These are phyloP conservation scores for Lerema accius DNA, from an alignment of 1,140 invertebrate species.

Conservation along the genomic window DNA sequence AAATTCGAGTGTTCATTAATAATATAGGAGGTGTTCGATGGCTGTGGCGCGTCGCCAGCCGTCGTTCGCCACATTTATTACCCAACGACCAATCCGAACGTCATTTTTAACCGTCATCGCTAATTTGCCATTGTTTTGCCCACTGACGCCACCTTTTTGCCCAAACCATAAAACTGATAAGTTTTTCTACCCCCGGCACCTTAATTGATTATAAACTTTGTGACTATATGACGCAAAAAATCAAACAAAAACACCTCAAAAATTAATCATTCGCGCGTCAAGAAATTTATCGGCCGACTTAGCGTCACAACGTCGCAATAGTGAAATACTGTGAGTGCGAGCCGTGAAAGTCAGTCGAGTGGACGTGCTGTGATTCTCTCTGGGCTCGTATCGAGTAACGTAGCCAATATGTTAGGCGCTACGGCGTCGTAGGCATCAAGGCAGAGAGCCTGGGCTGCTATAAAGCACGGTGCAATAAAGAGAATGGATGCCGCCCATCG, in stretches of 20 bases:
- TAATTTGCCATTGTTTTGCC: slow-evolving; percentile 81
- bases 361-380: slow-evolving; percentile 44
- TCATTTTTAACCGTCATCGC: slow-evolving; percentile 81
- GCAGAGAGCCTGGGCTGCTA: slow-evolving; percentile 63
- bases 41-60: slow-evolving; percentile 54
- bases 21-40: slow-evolving; percentile 43
- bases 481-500: slow-evolving; percentile 81
- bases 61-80: slow-evolving; percentile 61
- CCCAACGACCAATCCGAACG: slow-evolving; percentile 58
- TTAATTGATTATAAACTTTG: slow-evolving; percentile 74
- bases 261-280: slow-evolving; percentile 41
- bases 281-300: slow-evolving; percentile 38
- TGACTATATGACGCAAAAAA: slow-evolving; percentile 28
- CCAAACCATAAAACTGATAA: slow-evolving; percentile 80
- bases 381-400: slow-evolving; percentile 53
- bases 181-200: slow-evolving; percentile 58
- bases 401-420: slow-evolving; percentile 70
- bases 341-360: slow-evolving; percentile 36
- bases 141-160: slow-evolving; percentile 78
- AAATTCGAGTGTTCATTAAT: slow-evolving; percentile 60
- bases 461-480: slow-evolving; percentile 81
- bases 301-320: slow-evolving; percentile 36
- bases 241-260: slow-evolving; percentile 25
- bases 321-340: slow-evolving; percentile 40
- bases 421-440: slow-evolving; percentile 69